Evolutionary conservation across 2,113 vertebrate species (phyloP), one percentile per base, ranked within the genome.

Genomic region (Phodopus roborovskii): DNA sequence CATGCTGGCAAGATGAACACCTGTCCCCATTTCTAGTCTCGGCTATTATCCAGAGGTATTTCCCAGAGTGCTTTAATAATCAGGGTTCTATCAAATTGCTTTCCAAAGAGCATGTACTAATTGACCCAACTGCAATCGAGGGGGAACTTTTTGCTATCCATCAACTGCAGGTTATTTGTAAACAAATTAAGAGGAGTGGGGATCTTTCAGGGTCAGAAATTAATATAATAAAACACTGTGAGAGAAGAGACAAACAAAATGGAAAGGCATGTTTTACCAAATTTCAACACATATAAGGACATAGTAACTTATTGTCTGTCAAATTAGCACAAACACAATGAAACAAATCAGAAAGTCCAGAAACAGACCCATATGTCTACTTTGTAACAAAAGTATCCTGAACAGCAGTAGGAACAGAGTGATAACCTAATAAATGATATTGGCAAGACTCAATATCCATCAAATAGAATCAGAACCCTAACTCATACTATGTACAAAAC

Each of bases 281-380:
- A 86, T 84, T 89, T 92, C 58, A 81, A 88, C 39, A 71, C 48
- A 20, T 60, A 53, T n/a, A 91, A 90, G 88, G 24, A 17, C 30
- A 8, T 8, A 20, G 36, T 66, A 78, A 66, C 22, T 68, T 56
- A 94, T 26, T 60, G 1, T 73, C 13, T 12, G 33, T 50, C 19
- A 26, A 45, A 56, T 90, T 48, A 85, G 28, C 45, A 88, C 36
- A n/a, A 71, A 39, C 70, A 62, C 16, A 12, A 11, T n/a, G 24
- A 79, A 68, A 50, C 15, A 78, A 62, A 75, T 83, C 66, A 77
- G 50, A 74, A 9, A 88, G 42, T n/a, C 60, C 33, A 73, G 33
- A 60, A 70, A 66, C 28, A 75, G 56, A 33, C 7, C 60, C 5
- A 30, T 2, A 71, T 1, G 16, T 86, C 88, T 89, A 56, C 73